phyloP scores from a whole-genome alignment of 1,140 invertebrate species.

The Paraescarpia echinospica region DNA sequence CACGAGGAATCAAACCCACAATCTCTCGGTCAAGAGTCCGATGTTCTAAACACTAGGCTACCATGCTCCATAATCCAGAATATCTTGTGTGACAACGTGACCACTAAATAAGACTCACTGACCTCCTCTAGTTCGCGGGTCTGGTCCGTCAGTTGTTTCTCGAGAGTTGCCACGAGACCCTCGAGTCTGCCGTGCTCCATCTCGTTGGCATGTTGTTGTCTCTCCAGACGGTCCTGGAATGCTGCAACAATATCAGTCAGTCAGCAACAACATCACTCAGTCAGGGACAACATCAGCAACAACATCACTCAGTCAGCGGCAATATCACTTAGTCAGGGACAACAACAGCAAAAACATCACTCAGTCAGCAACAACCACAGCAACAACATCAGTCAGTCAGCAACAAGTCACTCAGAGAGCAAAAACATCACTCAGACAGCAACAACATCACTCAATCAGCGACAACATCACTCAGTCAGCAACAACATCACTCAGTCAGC shows the following conservation, averaged over 20 bases:
- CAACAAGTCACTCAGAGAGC: too few species aligned
- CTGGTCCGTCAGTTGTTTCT: constrained; percentile 52
- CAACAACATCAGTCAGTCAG: constrained; percentile 12
- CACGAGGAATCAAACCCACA: too few species aligned
- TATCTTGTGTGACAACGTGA: too few species aligned
- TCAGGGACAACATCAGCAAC: constrained; percentile 8
- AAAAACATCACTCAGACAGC: too few species aligned
- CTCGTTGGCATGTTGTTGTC: constrained; percentile 54
- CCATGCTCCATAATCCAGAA: too few species aligned
- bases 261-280: neutral
- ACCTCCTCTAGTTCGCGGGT: constrained; percentile 50
- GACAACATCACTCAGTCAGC: too few species aligned
- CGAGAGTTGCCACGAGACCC: constrained; percentile 51
- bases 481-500: too few species aligned
- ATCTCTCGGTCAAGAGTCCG: too few species aligned
- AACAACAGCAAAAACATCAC: constrained; percentile 12
- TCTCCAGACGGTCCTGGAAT: constrained; percentile 49
- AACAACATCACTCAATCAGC: too few species aligned
- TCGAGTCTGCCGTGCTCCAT: constrained; percentile 48
- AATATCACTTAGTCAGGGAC: neutral
- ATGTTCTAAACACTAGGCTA: too few species aligned
- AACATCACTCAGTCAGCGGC: neutral
- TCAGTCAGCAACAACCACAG: constrained; percentile 6
- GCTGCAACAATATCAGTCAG: constrained; percentile 35
- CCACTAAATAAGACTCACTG: neutral